Evolutionary conservation across 2,797 vertebrate species (phyloP).

Genomic region (Smutsia temminckii): DNA sequence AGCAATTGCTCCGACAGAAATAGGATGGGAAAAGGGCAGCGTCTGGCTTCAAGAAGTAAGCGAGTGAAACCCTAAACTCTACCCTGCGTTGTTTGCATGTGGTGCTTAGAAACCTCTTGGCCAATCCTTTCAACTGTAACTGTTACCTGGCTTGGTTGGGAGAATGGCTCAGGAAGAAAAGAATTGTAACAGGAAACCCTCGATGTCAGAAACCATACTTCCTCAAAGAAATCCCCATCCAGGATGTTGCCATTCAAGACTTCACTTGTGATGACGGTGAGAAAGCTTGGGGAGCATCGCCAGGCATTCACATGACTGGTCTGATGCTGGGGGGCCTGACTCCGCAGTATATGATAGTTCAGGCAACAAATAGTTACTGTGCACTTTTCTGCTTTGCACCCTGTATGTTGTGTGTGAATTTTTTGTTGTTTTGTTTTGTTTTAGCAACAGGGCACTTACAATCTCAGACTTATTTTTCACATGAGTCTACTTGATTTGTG

Average conservation of each 20-base stretch:
- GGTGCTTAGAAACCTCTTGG: slow-evolving; percentile 93
- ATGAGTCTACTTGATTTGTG: neutral
- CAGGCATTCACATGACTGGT: accelerated
- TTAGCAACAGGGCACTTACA: neutral
- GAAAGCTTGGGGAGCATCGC: neutral
- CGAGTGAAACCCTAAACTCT: neutral
- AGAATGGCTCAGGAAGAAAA: slow-evolving; percentile 96
- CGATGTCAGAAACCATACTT: slow-evolving; percentile 98
- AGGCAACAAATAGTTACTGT: accelerated
- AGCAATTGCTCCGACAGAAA: neutral
- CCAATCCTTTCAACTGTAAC: slow-evolving; percentile 99
- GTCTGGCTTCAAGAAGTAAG: neutral
- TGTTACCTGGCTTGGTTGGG: slow-evolving; percentile 98
- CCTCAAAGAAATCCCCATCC: slow-evolving; percentile 98
- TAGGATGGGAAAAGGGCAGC: neutral
- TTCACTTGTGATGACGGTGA: slow-evolving; percentile 98
- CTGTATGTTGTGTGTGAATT: neutral
- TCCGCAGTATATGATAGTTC: accelerated
- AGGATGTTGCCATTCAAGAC: slow-evolving; percentile 97
- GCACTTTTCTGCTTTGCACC: too few relatives aligned
- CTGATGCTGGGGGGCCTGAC: accelerated
- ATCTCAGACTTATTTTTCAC: neutral
- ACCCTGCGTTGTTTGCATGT: neutral
- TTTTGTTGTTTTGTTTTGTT: neutral
- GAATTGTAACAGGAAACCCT: slow-evolving; percentile 97